These are phyloP conservation scores for Canis aureus DNA, from an alignment of 2,113 vertebrate genomes.

Conservation along the genomic window DNA sequence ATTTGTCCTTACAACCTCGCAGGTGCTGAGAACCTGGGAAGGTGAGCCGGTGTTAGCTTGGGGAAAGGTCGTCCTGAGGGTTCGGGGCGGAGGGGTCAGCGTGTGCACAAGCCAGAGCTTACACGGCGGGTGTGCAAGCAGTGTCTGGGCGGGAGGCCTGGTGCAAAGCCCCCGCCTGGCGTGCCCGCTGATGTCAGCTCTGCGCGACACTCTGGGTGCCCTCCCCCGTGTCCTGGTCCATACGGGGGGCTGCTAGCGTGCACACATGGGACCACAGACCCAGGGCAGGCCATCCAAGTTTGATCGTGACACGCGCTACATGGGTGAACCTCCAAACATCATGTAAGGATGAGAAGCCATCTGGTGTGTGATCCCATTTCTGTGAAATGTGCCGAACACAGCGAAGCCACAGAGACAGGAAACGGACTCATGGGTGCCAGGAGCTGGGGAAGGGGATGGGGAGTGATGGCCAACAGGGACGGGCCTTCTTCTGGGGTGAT, in stretches of 20 bases:
- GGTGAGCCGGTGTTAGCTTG: accelerated
- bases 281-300: background rate
- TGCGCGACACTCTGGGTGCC: background rate
- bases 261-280: background rate
- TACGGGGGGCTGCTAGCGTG: background rate
- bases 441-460: background rate
- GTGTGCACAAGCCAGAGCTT: accelerated
- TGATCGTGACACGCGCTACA: background rate
- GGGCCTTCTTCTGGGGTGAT: background rate
- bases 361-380: background rate
- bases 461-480: background rate
- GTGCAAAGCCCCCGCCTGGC: background rate
- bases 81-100: too few species aligned
- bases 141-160: background rate
- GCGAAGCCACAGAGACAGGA: too few species aligned
- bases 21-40: background rate
- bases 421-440: background rate
- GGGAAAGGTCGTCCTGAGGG: background rate
- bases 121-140: background rate
- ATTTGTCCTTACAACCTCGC: too few species aligned
- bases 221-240: background rate
- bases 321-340: background rate
- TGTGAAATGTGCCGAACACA: background rate
- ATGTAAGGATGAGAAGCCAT: background rate
- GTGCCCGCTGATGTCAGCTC: accelerated